phyloP scores from a whole-genome alignment of 2,113 vertebrate species.

The Epinephelus moara region DNA sequence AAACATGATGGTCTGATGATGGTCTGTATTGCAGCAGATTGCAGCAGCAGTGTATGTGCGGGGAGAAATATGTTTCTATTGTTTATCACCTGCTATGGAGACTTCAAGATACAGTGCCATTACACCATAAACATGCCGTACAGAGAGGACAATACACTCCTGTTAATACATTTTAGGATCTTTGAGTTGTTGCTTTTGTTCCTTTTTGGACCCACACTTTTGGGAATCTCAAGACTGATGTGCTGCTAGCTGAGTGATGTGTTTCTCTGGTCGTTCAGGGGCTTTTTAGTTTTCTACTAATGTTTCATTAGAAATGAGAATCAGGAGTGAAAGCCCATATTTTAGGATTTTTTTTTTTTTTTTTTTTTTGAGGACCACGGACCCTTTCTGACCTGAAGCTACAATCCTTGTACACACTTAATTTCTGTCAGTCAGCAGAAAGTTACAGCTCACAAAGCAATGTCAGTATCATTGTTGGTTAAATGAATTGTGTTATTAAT shows the following conservation, averaged over 20 bases:
- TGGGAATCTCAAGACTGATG: neutral
- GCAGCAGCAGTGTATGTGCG: neutral
- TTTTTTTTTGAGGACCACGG: neutral
- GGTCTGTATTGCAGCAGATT: slow-evolving; percentile 19
- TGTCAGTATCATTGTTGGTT: neutral
- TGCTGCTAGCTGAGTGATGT: neutral
- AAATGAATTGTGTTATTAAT: slow-evolving; percentile 4
- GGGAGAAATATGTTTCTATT: neutral
- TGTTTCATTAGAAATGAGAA: neutral
- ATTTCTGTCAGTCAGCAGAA: neutral
- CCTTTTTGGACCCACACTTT: neutral
- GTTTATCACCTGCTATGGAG: neutral
- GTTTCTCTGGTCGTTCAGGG: neutral
- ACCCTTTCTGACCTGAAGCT: neutral
- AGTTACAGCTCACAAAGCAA: neutral
- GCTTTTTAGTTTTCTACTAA: neutral
- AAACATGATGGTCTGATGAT: neutral
- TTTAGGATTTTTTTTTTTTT: neutral
- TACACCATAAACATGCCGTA: neutral
- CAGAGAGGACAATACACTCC: neutral
- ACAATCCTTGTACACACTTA: neutral
- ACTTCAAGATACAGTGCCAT: neutral
- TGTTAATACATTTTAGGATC: neutral
- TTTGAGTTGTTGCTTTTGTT: neutral
- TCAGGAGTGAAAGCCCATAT: neutral